A percentile compares a stretch with the other conserved stretches of the same genome.
Evolutionary conservation across 2,113 vertebrate genomes (phyloP).

Genomic region (Urocolius indicus): DNA sequence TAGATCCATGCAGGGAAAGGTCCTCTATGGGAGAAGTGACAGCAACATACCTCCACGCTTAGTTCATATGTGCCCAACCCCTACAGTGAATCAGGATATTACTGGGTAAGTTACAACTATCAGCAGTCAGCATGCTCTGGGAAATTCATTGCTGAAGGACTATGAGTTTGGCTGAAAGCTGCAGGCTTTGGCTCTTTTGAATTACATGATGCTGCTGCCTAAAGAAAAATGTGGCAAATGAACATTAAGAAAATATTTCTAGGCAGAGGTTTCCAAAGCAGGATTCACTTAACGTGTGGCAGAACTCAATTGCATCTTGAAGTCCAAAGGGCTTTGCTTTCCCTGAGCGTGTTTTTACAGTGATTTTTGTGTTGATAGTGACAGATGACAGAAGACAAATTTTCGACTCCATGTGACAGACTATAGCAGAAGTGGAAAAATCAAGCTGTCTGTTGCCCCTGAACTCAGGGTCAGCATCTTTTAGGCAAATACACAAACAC

Average conservation of each 20-base stretch:
- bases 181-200: background rate
- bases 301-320: background rate
- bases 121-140: background rate
- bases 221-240: background rate
- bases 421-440: background rate
- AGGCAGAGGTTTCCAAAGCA: background rate
- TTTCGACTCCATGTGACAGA: background rate
- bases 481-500: background rate
- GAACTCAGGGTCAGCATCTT: background rate
- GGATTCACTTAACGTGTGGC: background rate
- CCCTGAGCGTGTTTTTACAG: background rate
- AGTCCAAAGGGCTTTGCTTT: background rate
- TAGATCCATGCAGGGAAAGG: background rate
- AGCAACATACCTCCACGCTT: background rate
- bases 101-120: background rate
- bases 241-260: background rate
- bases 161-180: background rate
- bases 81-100: background rate
- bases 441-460: background rate
- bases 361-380: background rate
- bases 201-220: fast-evolving
- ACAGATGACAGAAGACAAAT: background rate
- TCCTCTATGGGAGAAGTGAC: background rate
- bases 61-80: background rate
- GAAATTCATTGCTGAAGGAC: background rate